Percentiles rank a stretch among this genome's conserved stretches.
phyloP scores from a whole-genome alignment of 2,888 invertebrate species.

The Orchestes rusci region DNA sequence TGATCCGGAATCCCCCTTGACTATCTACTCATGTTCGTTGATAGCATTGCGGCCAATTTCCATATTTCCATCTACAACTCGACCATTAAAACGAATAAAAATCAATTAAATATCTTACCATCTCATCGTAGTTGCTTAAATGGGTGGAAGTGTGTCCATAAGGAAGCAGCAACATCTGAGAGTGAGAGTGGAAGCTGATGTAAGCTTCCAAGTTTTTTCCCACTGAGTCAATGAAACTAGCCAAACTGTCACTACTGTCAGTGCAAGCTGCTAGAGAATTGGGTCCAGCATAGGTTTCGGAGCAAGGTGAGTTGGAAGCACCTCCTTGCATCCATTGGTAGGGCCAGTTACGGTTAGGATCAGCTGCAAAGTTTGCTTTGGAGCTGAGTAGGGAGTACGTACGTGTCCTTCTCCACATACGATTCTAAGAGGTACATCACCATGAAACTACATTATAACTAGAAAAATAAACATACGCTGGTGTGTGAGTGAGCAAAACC shows the following conservation, averaged over 20 bases:
- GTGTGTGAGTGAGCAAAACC: slow-evolving; percentile 63
- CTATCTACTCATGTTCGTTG: too few species aligned
- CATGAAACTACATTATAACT: slow-evolving; percentile 1
- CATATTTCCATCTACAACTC: too few species aligned
- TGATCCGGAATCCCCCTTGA: too few species aligned
- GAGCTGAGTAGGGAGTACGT: slow-evolving; percentile 45
- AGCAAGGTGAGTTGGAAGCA: slow-evolving; percentile 51
- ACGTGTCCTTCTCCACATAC: slow-evolving; percentile 66
- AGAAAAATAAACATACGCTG: slow-evolving; percentile 45
- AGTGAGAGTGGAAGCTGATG: slow-evolving; percentile 66
- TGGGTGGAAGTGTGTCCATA: slow-evolving; percentile 59
- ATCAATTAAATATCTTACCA: too few species aligned
- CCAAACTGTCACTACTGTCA: slow-evolving; percentile 51
- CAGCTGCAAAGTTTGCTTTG: slow-evolving; percentile 63
- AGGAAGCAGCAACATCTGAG: slow-evolving; percentile 61
- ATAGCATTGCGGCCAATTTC: too few species aligned
- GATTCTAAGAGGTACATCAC: slow-evolving; percentile 43
- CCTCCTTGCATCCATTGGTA: slow-evolving; percentile 58
- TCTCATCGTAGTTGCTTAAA: slow-evolving; percentile 52
- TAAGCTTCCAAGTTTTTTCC: slow-evolving; percentile 45
- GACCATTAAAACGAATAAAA: too few species aligned
- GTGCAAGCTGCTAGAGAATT: slow-evolving; percentile 68
- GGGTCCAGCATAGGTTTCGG: slow-evolving; percentile 59
- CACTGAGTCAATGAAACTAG: slow-evolving; percentile 47
- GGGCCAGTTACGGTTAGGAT: slow-evolving; percentile 74